Base-by-base conservation (phyloP, 1,140 invertebrate genomes). In the Lerema accius region DNA sequence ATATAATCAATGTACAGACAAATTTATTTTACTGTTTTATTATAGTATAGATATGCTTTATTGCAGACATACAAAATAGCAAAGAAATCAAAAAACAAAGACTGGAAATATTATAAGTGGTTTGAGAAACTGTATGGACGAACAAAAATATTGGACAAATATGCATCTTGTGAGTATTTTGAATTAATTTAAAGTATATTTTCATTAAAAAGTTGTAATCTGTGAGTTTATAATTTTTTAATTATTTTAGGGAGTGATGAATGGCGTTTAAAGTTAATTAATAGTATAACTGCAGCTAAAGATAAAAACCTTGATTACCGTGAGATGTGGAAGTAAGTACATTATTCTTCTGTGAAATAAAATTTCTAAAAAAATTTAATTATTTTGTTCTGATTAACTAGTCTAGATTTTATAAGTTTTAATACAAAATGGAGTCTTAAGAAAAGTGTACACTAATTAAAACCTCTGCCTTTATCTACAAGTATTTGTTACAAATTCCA, bases 81-180 rank as follows among this genome's bases (percentile, higher is more conserved):
- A 0, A 90, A 88, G 55, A 90, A 74, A 63, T 72, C 69, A 17
- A 87, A 81, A 58, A 90, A 87, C 32, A 86, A 79, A 42, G 70
- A 59, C 60, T 90, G 85, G 83, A 83, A 78, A 45, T 87, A 85
- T 62, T 88, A 80, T 28, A 83, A 80, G 69, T 55, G 86, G 51
- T 90, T 90, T 82, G 84, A 90, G 40, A 86, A 90, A 67, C 74
- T 84, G 65, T 90, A 69, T 78, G 79, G 80, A 7, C 85, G 83
- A 73, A 75, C 67, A n/a, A 73, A 78, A 69, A 68, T 82, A 19
- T 75, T 88, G 55, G 86, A 86, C 60, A 89, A 89, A 78, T 89
- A 83, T 86, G 78, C 80, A 66, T 85, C 82, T 67, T 89, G 86
- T 89, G 78, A 88, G 85, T 85, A 65, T 56, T 55, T 28, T 39